These are phyloP conservation scores for Tiaroga cobitis DNA, from an alignment of 2,797 vertebrate genomes.

Conservation along the genomic window DNA sequence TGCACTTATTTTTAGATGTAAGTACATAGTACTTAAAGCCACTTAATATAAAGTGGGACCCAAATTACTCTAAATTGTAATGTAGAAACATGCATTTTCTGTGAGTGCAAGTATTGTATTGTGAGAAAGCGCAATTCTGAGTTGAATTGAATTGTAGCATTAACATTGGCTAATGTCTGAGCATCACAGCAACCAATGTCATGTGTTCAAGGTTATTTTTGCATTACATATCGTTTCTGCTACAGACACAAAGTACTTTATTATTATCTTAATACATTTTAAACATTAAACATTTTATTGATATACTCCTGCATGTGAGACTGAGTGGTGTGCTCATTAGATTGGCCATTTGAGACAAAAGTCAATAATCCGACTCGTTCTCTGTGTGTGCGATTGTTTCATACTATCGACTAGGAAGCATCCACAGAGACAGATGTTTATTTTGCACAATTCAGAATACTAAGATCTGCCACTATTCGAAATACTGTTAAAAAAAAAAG, in stretches of 20 bases:
- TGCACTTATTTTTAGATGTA: too few species aligned
- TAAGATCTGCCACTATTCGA: conserved; percentile 22
- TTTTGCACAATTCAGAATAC: conserved; percentile 48
- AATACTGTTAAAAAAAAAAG: conserved; percentile 45
- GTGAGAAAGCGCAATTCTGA: background rate
- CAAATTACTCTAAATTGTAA: background rate
- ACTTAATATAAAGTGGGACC: too few species aligned
- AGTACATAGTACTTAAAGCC: too few species aligned
- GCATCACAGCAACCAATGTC: background rate
- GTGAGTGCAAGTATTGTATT: too few species aligned
- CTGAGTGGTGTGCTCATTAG: background rate
- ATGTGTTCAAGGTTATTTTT: background rate
- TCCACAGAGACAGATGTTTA: conserved; percentile 65
- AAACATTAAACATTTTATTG: background rate
- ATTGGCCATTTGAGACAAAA: background rate
- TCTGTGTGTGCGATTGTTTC: conserved; percentile 22
- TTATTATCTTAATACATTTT: background rate
- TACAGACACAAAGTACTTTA: background rate
- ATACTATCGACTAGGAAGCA: conserved; percentile 49
- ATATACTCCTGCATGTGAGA: background rate
- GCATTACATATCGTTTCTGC: background rate
- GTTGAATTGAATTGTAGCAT: background rate
- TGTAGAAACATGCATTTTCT: background rate
- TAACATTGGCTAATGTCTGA: background rate
- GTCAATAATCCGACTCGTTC: background rate